Evolutionary conservation across 2,113 vertebrate genomes (phyloP), one percentile per base, ranked within the genome.

Genomic region (Recurvirostra avosetta): DNA sequence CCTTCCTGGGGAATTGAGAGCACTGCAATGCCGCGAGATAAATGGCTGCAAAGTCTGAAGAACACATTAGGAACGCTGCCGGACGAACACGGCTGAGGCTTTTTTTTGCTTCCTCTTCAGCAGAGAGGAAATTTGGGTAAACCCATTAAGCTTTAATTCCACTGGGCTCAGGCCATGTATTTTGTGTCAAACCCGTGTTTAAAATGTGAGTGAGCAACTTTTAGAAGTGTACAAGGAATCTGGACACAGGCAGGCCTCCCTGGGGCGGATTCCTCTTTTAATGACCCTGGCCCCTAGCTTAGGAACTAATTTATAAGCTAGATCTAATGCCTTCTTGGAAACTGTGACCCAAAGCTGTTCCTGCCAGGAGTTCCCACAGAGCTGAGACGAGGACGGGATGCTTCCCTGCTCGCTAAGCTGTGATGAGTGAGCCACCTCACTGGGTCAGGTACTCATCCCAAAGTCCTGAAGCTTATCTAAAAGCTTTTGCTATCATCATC

Each of bases 251-350:
- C 3, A 0, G 40, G 30, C 47, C 63, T 95, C 73, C 86, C 50
- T 2, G 3, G 61, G 82, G 82, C 56, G 49, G 90, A 82, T 71
- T 73, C 50, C 61, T 92, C 73, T 50, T 75, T 56, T 45, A 95
- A 95, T 92, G 71, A 26, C n/a, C 36, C 68, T 86, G 68, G 77
- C 76, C 76, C 13, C 49, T 27, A 59, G 49, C 18, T 93, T 75
- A 93, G 93, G 82, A 85, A 86, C 72, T 72, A 87, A 93, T 93
- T 96, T 84, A 96, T 94, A 92, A 94, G 7, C 27, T 82, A 63
- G 90, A 92, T 66, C 70, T 27, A 74, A 92, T 91, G 95, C 88
- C 49, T 81, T 32, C 65, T 94, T 84, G 88, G 83, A 94, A 81
- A 67, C 30, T 26, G 20, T 52, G 86, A 68, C 55, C 88, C 88